Evolutionary conservation across 2,797 vertebrate genomes (phyloP), one percentile per base, ranked within the genome.

Genomic region (Craterocephalus amniculus): DNA sequence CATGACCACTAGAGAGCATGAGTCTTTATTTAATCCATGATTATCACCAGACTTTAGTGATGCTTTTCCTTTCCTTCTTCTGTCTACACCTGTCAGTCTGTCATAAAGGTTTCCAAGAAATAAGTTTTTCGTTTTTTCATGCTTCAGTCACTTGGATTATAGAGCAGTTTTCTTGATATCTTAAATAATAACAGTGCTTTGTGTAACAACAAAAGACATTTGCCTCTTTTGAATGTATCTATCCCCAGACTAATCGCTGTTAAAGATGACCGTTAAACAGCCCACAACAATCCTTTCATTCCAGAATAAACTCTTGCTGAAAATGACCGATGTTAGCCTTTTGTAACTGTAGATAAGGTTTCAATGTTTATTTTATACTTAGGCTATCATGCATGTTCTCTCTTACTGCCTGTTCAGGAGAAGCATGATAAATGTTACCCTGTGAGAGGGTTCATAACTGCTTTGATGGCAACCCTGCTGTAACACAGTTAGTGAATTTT

Each of bases 401-500:
- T 78, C 38, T 29, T 38, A 56, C 43, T 6, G 29, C 72, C 71
- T 78, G 52, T 80, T 69, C 79, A 29, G 60, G 75, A 85, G 83
- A 72, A 74, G 74, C 54, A 79, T 85, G 86, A 89, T 90, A 83
- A 86, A 90, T 92, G 83, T 89, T 90, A 90, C 85, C 87, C 89
- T 80, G 81, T 79, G 75, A 81, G 75, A 78, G 74, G 86, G 81
- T 81, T 85, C 89, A 91, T n/a, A 92, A 91, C 89, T 91, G 84
- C 83, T 80, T 83, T 84, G 85, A 90, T 86, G 86, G 83, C 67
- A 67, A 76, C 68, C 12, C 83, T 88, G 88, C 90, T 90, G 90
- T 87, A 91, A 84, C 79, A 85, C 82, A 64, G 83, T 56, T 80
- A 89, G 85, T 89, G 84, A 90, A 90, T 87, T 87, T 76, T 91